Evolutionary conservation across 1,140 invertebrate species (phyloP), one percentile per base, ranked within the genome.

Genomic region (Formica selysi): DNA sequence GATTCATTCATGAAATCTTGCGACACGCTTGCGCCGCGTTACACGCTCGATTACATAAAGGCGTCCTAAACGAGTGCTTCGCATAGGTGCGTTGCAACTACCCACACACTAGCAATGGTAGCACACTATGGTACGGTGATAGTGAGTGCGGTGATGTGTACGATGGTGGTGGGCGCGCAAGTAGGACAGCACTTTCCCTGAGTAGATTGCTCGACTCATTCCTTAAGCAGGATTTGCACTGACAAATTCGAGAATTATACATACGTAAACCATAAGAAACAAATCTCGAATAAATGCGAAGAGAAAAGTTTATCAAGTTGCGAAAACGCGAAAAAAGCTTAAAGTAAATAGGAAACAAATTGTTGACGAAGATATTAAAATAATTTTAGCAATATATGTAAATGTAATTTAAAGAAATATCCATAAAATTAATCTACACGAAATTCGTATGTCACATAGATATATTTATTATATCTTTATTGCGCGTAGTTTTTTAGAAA

Each of bases 1-100:
- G 86, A 74, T 87, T 87, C 86, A 87, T 87, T 87, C 86, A 87
- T 87, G 83, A 87, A 87, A 85, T 57, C 83, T 87, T 87, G 86
- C 86, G 65, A 87, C 86, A 87, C 67, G 74, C 67, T 79, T 51
- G 48, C 79, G 79, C 79, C 54, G 65, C 44, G 61, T 86, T 86
- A 84, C 68, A 86, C 68, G 85, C 57, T 78, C 65, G 86, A 87
- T 87, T 85, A 85, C 86, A 85, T 87, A 87, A 87, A 87, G 41
- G 48, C 62, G 54, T 85, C 44, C 64, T 36, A 32, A 78, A 73
- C 59, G 79, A 83, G 70, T 64, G 59, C 57, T 32, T 74, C 86
- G 54, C 62, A 64, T 87, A 84, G 41, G 79, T 84, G 79, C 48
- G 70, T 48, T 80, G 32, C 74, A 68, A 70, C 44, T 80, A 64